Base-by-base conservation (phyloP, 2,113 vertebrate genomes). In the Eulemur macaco region DNA sequence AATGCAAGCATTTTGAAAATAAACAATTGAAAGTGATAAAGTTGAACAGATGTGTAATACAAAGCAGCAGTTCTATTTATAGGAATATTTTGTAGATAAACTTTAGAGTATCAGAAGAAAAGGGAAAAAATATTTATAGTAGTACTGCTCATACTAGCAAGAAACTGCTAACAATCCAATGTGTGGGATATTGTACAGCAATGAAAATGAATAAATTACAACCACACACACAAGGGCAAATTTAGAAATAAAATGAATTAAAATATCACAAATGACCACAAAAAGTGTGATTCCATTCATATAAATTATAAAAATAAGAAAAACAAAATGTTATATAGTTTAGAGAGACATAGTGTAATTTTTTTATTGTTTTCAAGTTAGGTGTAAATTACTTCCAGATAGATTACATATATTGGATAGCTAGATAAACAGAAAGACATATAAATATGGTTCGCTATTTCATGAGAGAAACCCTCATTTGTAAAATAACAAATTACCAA, bases 1-100 rank as follows among this genome's bases (percentile, higher is more conserved):
- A 89, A 92, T 60, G 42, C 8, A 73, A 42, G 5, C 13, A n/a
- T 83, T 77, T 78, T 90, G 86, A 96, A 84, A 56, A 56, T 54
- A 90, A 91, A 52, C 14, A 56, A 18, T 37, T 64, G 34, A 42
- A 29, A 84, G 34, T 31, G 71, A 86, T 47, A 50, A 47, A 71
- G 7, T 20, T 77, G 10, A 95, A 21, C 5, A 27, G 37, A 11
- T 50, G 14, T 39, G 34, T 73, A 52, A 17, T 6, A 50, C 18
- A 64, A 84, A 89, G 6, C 23, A 47, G 21, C 21, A 21, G 34
- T 71, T 31, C n/a, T 17, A 23, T 52, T 86, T 42, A 71, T 14
- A 66, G 25, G 78, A 91, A 25, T 34, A 80, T 4, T 37, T 42
- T 77, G 20, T 47, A 76, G 25, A 91, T 27, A 90, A 50, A 34